Conservation (phyloP, 2,888 invertebrate genomes). For the Anaspis maculata region DNA sequence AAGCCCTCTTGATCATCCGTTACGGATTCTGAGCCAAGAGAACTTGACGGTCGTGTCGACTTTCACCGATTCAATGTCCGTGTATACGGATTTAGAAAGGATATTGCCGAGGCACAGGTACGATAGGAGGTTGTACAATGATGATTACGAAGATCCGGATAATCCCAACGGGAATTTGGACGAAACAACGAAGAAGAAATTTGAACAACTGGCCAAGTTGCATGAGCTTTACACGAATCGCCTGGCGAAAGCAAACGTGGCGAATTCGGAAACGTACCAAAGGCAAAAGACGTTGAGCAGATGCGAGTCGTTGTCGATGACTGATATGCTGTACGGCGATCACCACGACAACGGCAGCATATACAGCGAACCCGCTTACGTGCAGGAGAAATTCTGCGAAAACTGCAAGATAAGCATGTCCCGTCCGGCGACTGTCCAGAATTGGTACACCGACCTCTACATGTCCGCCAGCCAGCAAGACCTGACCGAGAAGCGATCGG, state of each 20-base stretch:
- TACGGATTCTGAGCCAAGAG: constrained; percentile 83
- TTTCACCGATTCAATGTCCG: constrained; percentile 67
- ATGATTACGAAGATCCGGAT: constrained; percentile 46
- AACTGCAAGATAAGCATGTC: constrained; percentile 66
- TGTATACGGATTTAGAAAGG: constrained; percentile 59
- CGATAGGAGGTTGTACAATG: constrained; percentile 49
- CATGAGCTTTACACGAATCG: constrained; percentile 76
- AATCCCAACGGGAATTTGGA: constrained; percentile 32
- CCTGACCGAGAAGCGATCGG: constrained; percentile 32
- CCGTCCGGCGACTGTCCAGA: constrained; percentile 58
- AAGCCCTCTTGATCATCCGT: constrained; percentile 69
- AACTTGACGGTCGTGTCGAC: constrained; percentile 86
- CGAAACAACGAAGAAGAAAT: constrained; percentile 47
- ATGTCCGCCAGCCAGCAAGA: constrained; percentile 49
- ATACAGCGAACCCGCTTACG: constrained; percentile 78
- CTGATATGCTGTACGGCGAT: constrained; percentile 52
- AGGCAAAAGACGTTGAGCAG: constrained; percentile 48
- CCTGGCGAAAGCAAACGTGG: constrained; percentile 64
- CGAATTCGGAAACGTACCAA: constrained; percentile 54
- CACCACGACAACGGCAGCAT: constrained; percentile 67
- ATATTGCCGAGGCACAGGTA: constrained; percentile 56
- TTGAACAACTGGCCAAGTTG: constrained; percentile 73
- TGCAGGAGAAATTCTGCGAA: constrained; percentile 66
- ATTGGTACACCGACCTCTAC: constrained; percentile 50
- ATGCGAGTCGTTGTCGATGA: constrained; percentile 57